phyloP scores from a whole-genome alignment of 30 jellyfish, hydroid and myxozoan species.

The Cassiopea andromeda region DNA sequence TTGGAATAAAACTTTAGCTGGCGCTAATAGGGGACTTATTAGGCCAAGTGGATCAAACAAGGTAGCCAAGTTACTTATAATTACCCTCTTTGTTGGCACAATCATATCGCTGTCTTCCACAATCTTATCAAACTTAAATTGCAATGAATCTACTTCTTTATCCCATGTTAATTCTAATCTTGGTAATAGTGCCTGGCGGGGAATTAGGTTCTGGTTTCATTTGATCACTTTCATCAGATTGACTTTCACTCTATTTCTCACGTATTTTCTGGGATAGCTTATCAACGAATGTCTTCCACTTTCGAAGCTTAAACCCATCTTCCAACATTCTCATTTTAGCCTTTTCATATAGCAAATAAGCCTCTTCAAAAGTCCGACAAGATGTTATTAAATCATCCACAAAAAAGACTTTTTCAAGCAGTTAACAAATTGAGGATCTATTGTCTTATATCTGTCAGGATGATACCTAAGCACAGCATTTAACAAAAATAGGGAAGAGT shows the following conservation, averaged over 20 bases:
- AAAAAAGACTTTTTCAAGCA: conserved; percentile 1
- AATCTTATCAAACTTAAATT: conserved; percentile 9
- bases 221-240: background rate
- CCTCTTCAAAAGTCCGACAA: conserved; percentile 23
- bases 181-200: background rate
- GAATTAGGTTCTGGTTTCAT: conserved; percentile 2
- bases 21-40: conserved; percentile 10
- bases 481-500: conserved; percentile 30
- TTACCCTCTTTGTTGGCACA: conserved; percentile 23
- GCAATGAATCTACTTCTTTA: conserved; percentile 3
- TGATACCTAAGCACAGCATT: conserved; percentile 40
- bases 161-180: conserved; percentile 39
- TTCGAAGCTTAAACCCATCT: conserved; percentile 37
- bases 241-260: conserved; percentile 2
- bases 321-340: conserved; percentile 23
- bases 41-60: conserved; percentile 52
- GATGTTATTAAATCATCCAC: conserved; percentile 41
- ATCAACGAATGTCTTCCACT: conserved; percentile 13
- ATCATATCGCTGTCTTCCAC: background rate
- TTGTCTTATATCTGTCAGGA: background rate
- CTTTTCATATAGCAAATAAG: conserved; percentile 25
- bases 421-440: conserved; percentile 22
- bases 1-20: conserved; percentile 46
- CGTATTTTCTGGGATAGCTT: background rate
- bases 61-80: conserved; percentile 31